Evolutionary conservation across 2,797 vertebrate species (phyloP).

Genomic region (Bucorvus abyssinicus): DNA sequence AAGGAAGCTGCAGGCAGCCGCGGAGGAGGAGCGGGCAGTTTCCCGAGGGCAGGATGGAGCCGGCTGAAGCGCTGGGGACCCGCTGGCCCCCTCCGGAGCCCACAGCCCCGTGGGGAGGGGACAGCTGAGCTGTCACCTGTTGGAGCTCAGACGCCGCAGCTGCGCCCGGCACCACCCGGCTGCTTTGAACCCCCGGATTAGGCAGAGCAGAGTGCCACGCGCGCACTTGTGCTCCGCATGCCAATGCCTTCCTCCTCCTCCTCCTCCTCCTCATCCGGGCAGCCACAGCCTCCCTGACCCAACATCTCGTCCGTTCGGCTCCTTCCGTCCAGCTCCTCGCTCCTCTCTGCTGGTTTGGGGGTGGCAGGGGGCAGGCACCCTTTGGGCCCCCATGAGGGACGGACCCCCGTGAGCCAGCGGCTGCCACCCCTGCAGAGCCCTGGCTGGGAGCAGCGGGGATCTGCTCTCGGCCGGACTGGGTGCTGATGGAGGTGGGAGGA

Average conservation of each 20-base stretch:
- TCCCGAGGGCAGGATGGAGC: background rate
- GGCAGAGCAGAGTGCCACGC: background rate
- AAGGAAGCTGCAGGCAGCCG: accelerated
- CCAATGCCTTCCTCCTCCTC: constrained; percentile 6
- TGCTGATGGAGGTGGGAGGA: background rate
- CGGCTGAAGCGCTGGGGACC: accelerated
- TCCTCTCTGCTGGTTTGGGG: background rate
- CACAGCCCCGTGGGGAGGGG: background rate
- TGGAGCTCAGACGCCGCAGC: constrained; percentile 58
- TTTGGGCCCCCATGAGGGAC: background rate
- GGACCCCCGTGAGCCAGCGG: background rate
- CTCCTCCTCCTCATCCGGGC: background rate
- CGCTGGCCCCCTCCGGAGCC: background rate
- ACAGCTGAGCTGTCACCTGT: constrained; percentile 72
- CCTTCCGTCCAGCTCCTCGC: background rate
- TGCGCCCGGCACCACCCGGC: constrained; percentile 14
- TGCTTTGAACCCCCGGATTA: constrained; percentile 52
- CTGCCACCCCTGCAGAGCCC: background rate
- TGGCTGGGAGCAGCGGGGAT: background rate
- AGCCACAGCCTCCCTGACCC: background rate
- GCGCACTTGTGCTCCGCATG: constrained; percentile 25
- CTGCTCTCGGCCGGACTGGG: accelerated
- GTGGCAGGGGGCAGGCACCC: background rate
- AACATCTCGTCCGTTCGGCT: accelerated
- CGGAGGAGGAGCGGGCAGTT: background rate